A percentile compares a stretch with the other conserved stretches of the same genome.
These are phyloP conservation scores for Spilarctia lutea DNA, from an alignment of 2,888 invertebrate species.

Conservation along the genomic window DNA sequence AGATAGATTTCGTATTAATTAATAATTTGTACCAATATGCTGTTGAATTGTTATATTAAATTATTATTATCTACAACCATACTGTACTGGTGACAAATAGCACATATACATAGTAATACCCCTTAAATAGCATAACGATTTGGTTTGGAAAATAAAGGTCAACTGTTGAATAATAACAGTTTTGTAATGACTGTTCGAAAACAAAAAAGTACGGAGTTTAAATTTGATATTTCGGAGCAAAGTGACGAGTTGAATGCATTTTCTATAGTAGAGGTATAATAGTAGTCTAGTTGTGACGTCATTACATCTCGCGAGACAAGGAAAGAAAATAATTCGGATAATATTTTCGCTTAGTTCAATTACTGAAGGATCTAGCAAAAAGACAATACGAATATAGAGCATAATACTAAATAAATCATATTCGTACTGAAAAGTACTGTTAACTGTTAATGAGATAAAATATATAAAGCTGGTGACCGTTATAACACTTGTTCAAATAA, in stretches of 20 bases:
- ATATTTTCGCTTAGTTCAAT: conserved; percentile 34
- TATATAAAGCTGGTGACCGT: conserved; percentile 42
- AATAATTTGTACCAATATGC: conserved; percentile 53
- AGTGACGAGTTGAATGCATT: conserved; percentile 36
- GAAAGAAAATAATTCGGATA: conserved; percentile 36
- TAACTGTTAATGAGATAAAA: conserved; percentile 42
- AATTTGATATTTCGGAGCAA: not conserved
- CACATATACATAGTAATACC: conserved; percentile 1
- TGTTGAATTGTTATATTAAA: conserved; percentile 44
- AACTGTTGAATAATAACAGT: not conserved
- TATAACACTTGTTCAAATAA: conserved; percentile 43
- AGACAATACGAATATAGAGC: conserved; percentile 46
- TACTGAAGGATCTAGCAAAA: conserved; percentile 21
- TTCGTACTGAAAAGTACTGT: conserved; percentile 29
- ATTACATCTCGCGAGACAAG: conserved; percentile 28
- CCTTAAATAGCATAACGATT: not conserved
- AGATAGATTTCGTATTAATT: conserved; percentile 40
- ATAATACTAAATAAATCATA: conserved; percentile 43
- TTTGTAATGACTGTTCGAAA: not conserved
- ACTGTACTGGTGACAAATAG: conserved; percentile 42
- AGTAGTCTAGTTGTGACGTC: conserved; percentile 42
- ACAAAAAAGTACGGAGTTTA: not conserved
- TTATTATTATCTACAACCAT: conserved; percentile 32
- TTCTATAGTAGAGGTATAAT: conserved; percentile 37
- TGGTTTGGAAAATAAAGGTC: not conserved